Evolutionary conservation across 2,113 vertebrate species (phyloP).

Genomic region (Pelvicachromis taeniatus): DNA sequence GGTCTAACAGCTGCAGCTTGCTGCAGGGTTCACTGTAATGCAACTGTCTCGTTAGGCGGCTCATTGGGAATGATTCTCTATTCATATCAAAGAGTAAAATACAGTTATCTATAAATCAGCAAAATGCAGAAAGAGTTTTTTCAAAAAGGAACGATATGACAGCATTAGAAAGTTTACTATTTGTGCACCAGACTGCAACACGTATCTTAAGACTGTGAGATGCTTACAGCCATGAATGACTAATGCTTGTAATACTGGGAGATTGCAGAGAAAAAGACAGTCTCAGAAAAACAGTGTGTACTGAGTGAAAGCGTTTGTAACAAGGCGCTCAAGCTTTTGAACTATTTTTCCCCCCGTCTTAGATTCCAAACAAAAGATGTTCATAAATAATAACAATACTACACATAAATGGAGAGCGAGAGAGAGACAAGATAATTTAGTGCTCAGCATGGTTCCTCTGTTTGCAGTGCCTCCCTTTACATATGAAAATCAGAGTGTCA

Average conservation of each 20-base stretch:
- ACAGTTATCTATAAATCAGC: background rate
- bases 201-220: background rate
- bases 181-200: background rate
- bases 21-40: background rate
- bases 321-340: background rate
- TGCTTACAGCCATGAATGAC: background rate
- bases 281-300: background rate
- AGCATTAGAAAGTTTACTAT: background rate
- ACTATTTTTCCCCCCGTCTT: fast-evolving
- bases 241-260: background rate
- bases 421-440: background rate
- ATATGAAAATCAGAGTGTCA: background rate
- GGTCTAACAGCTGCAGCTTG: background rate
- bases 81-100: background rate
- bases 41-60: background rate
- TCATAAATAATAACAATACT: background rate
- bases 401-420: background rate
- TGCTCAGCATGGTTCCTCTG: background rate
- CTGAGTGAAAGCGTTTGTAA: background rate
- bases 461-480: background rate
- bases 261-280: background rate
- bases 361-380: background rate
- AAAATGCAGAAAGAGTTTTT: background rate
- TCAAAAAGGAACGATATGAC: background rate
- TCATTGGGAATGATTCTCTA: background rate